These are phyloP conservation scores for Dasypogon diadema DNA, from an alignment of 2,888 invertebrate species.

Conservation along the genomic window DNA sequence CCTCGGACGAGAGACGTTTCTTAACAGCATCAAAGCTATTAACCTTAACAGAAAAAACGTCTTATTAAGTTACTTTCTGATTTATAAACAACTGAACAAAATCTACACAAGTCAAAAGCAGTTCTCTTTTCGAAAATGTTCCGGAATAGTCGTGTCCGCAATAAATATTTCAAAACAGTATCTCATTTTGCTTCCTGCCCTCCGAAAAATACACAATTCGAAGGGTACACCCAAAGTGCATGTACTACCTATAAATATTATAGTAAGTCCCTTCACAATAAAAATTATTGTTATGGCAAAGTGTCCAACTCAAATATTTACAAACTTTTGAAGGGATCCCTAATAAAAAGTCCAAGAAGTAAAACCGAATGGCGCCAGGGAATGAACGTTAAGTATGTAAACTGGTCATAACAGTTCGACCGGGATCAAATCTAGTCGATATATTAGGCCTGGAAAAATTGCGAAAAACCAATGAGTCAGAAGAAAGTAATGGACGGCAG, in stretches of 20 bases:
- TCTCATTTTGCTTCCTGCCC: not conserved
- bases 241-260: conserved; percentile 25
- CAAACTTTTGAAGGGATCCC: conserved; percentile 18
- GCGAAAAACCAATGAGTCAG: conserved; percentile 12
- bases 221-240: not conserved
- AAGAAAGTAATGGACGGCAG: conserved; percentile 24
- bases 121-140: no score
- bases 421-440: conserved; percentile 16
- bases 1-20: no score
- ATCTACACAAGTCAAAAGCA: no score
- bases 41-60: no score
- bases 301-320: conserved; percentile 34
- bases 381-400: conserved; percentile 4
- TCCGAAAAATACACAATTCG: not conserved
- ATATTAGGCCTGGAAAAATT: not conserved
- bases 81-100: no score
- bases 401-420: conserved; percentile 27
- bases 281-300: conserved; percentile 38
- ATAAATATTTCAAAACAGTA: no score
- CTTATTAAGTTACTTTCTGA: no score
- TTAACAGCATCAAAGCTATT: no score
- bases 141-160: no score
- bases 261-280: conserved; percentile 20
- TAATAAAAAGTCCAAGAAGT: conserved; percentile 12
- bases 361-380: not conserved